Evolutionary conservation across 2,797 vertebrate genomes (phyloP).

Genomic region (Benthosema pterotum): DNA sequence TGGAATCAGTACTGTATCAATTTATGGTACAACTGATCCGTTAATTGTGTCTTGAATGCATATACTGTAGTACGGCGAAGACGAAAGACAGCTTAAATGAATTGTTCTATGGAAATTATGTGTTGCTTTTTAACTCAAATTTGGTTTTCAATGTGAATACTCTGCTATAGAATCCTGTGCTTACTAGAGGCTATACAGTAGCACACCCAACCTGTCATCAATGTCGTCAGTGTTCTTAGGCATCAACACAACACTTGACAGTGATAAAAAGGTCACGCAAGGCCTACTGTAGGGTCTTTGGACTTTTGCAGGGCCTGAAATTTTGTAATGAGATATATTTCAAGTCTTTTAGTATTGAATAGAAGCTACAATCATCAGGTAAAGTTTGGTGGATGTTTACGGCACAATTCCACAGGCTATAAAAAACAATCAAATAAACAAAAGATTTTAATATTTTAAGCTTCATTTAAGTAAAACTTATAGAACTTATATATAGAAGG

Average conservation of each 20-base stretch:
- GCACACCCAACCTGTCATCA: conserved; percentile 22
- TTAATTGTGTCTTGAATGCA: conserved; percentile 1
- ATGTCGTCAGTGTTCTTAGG: conserved; percentile 38
- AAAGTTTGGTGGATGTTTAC: conserved; percentile 42
- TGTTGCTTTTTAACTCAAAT: conserved; percentile 20
- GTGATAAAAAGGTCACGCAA: background rate
- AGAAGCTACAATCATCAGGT: conserved; percentile 53
- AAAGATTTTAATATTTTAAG: no score
- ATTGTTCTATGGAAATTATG: conserved; percentile 26
- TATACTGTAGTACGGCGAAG: conserved; percentile 12
- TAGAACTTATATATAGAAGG: background rate
- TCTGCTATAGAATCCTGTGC: conserved; percentile 15
- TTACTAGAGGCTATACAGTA: conserved; percentile 21
- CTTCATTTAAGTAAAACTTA: conserved; percentile 3
- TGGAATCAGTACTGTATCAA: conserved; percentile 13
- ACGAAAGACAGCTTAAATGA: conserved; percentile 16
- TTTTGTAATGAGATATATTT: conserved; percentile 45
- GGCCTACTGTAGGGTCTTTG: conserved; percentile 1
- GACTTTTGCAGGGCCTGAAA: conserved; percentile 37
- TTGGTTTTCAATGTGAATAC: conserved; percentile 43
- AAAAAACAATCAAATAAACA: no score
- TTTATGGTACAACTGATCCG: background rate
- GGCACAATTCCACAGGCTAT: conserved; percentile 25
- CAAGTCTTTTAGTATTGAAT: conserved; percentile 42
- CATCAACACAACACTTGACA: conserved; percentile 1